Evolutionary conservation across 2,113 vertebrate species (phyloP).

Genomic region (Xenopus laevis): DNA sequence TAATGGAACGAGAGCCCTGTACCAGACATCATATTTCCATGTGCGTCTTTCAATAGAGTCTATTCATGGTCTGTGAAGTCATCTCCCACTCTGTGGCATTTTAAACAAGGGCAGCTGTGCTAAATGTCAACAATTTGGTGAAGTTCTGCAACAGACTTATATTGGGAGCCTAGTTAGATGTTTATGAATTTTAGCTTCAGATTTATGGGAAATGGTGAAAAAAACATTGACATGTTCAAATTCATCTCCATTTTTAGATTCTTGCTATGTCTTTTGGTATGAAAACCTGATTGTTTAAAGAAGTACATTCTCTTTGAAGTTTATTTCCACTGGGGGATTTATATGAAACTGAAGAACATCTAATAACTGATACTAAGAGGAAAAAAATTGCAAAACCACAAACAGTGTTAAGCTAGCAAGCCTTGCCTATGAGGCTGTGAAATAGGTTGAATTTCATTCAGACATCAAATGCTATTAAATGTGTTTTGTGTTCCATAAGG

Average conservation of each 20-base stretch:
- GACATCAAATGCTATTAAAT: conserved; percentile 34
- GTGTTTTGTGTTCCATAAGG: conserved; percentile 38
- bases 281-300: background rate
- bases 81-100: background rate
- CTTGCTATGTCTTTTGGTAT: too few relatives aligned
- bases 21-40: background rate
- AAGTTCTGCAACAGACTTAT: too few relatives aligned
- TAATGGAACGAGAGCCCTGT: background rate
- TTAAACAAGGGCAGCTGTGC: background rate
- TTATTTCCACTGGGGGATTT: background rate
- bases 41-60: background rate
- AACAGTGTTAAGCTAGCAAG: background rate
- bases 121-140: background rate
- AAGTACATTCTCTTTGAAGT: background rate
- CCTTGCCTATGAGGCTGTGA: background rate
- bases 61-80: background rate
- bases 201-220: too few relatives aligned
- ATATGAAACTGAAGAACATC: background rate
- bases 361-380: background rate
- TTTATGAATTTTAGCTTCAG: too few relatives aligned
- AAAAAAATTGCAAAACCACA: background rate
- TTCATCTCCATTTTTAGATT: too few relatives aligned
- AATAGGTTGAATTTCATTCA: conserved; percentile 20
- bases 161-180: too few relatives aligned
- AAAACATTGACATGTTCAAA: too few relatives aligned